Evolutionary conservation across 2,113 vertebrate species (phyloP).

Genomic region (Ondatra zibethicus): DNA sequence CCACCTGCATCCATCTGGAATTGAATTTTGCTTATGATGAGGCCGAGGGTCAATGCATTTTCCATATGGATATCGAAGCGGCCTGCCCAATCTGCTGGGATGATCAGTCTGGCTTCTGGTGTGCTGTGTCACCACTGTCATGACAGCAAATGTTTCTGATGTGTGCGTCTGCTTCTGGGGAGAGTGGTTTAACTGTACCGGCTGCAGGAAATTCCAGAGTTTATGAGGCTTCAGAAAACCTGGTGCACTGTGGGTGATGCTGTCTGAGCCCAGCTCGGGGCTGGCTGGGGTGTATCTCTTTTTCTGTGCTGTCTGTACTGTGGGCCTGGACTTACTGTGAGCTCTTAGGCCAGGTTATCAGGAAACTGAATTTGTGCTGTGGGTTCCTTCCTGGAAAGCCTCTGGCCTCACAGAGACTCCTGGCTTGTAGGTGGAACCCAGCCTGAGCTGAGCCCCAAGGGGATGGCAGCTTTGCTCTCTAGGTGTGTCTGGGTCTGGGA

Average conservation of each 20-base stretch:
- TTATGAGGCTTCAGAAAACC: neutral
- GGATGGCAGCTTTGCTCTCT: fast-evolving
- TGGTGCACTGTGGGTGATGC: neutral
- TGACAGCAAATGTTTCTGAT: neutral
- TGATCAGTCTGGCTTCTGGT: neutral
- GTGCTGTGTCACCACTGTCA: neutral
- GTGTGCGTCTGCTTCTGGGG: neutral
- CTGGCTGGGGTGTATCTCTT: fast-evolving
- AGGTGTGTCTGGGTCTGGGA: neutral
- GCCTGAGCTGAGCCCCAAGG: neutral
- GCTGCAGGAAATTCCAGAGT: neutral
- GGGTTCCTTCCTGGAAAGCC: neutral
- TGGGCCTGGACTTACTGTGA: neutral
- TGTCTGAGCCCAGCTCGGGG: neutral
- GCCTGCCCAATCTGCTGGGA: conserved; percentile 5
- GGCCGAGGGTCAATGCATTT: neutral
- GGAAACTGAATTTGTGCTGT: neutral
- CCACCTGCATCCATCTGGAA: neutral
- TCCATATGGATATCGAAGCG: conserved; percentile 44
- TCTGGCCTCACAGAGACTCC: neutral
- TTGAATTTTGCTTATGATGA: neutral
- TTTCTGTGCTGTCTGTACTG: neutral
- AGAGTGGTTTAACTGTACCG: fast-evolving
- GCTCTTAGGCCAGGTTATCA: neutral
- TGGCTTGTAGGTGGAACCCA: fast-evolving